Conservation (phyloP, 1,140 invertebrate species). For the Lanistes nyassanus region DNA sequence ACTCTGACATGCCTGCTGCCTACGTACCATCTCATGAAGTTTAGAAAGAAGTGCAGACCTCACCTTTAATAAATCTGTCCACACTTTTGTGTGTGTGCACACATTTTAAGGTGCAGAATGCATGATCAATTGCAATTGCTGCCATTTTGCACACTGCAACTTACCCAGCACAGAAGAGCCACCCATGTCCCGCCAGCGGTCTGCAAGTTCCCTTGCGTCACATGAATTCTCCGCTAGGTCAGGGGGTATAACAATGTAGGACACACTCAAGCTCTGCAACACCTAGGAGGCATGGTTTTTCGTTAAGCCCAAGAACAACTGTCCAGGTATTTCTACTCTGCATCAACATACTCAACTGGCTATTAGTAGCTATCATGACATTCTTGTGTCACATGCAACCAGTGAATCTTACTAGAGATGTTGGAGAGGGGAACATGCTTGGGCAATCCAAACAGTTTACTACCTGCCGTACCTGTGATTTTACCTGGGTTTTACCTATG, state of each 20-base stretch:
- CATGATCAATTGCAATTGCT: background rate
- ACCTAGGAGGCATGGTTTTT: background rate
- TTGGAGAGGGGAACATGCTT: no score
- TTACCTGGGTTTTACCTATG: no score
- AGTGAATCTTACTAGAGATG: no score
- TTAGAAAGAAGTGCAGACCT: background rate
- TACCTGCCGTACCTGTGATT: no score
- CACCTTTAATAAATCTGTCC: no score
- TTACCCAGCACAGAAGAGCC: constrained; percentile 14
- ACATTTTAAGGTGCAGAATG: background rate
- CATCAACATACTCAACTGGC: background rate
- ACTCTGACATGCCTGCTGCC: background rate
- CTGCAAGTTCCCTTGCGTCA: background rate
- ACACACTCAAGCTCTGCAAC: constrained; percentile 13
- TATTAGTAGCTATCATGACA: no score
- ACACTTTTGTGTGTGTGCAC: background rate
- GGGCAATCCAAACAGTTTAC: no score
- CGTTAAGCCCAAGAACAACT: background rate
- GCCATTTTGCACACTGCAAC: background rate
- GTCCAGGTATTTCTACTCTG: background rate
- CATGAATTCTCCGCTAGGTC: background rate
- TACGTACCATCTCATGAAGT: background rate
- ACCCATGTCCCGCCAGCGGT: background rate
- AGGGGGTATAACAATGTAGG: background rate
- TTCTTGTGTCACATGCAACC: no score